Percentiles rank a stretch among this genome's conserved stretches.
Evolutionary conservation across 2,888 invertebrate genomes (phyloP).

Genomic region (Drosophila dives): DNA sequence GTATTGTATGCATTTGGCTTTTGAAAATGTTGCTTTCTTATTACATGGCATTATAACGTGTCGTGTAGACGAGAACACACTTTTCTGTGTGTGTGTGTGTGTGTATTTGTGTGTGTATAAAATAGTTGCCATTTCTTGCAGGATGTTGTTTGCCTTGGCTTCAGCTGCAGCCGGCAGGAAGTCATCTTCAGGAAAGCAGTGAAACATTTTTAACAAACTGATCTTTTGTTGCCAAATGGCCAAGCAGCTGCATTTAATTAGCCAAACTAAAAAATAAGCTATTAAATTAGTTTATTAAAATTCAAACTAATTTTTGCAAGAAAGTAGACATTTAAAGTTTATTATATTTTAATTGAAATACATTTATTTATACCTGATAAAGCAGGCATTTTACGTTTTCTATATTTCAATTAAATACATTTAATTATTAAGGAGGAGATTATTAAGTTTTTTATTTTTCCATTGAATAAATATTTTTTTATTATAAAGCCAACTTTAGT

Average conservation of each 20-base stretch:
- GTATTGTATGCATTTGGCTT: conserved; percentile 74
- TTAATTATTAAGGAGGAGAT: not conserved
- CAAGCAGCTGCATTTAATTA: conserved; percentile 43
- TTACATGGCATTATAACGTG: conserved; percentile 77
- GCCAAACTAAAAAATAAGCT: conserved; percentile 13
- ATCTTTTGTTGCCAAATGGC: conserved; percentile 26
- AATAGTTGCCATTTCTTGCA: conserved; percentile 41
- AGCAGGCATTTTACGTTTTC: not conserved
- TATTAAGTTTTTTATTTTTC: not conserved
- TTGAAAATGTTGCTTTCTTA: conserved; percentile 79
- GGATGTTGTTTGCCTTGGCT: conserved; percentile 49
- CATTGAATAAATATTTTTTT: not conserved
- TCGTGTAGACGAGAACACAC: conserved; percentile 10
- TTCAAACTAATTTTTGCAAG: too few species aligned
- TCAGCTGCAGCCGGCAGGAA: conserved; percentile 29
- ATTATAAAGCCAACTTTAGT: not conserved
- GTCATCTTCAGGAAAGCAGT: conserved; percentile 29
- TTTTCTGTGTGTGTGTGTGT: not conserved
- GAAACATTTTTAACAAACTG: conserved; percentile 27
- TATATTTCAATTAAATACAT: not conserved
- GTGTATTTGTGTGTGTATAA: not conserved
- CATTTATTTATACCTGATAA: too few species aligned
- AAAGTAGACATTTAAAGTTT: not conserved
- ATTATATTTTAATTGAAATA: not conserved
- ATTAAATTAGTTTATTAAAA: not conserved